Evolutionary conservation across 2,888 invertebrate genomes (phyloP).

Genomic region (Therioaphis trifolii): DNA sequence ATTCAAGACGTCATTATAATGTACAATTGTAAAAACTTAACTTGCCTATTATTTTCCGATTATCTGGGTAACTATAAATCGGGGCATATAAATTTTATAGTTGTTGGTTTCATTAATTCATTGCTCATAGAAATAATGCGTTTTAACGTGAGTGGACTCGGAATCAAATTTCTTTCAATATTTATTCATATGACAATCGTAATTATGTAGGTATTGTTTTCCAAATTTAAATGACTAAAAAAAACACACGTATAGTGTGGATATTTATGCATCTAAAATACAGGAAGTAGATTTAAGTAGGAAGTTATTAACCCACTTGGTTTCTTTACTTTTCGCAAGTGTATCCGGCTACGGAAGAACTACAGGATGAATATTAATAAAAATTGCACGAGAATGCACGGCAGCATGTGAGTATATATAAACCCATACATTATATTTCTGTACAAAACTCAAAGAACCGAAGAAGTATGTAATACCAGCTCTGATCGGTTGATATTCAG

Average conservation of each 20-base stretch:
- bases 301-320: slow-evolving; percentile 55
- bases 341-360: slow-evolving; percentile 23
- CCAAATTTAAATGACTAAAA: slow-evolving; percentile 16
- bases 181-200: neutral
- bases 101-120: too few relatives aligned
- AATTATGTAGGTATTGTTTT: slow-evolving; percentile 31
- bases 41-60: too few relatives aligned
- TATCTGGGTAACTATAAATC: too few relatives aligned
- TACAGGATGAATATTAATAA: slow-evolving; percentile 46
- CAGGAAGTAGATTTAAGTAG: slow-evolving; percentile 50
- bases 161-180: slow-evolving; percentile 7
- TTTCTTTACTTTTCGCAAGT: slow-evolving; percentile 31
- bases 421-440: too few relatives aligned
- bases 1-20: too few relatives aligned
- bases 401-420: neutral
- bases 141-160: slow-evolving; percentile 19
- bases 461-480: too few relatives aligned
- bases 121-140: neutral
- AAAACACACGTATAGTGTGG: slow-evolving; percentile 6
- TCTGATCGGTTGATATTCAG: too few relatives aligned
- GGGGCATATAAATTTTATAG: too few relatives aligned
- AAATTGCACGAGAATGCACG: slow-evolving; percentile 4
- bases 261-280: slow-evolving; percentile 21
- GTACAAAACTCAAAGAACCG: neutral
- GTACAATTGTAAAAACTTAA: too few relatives aligned